These are phyloP conservation scores for Adelognathus sp. DNA, from an alignment of 2,888 invertebrate genomes.

Conservation along the genomic window DNA sequence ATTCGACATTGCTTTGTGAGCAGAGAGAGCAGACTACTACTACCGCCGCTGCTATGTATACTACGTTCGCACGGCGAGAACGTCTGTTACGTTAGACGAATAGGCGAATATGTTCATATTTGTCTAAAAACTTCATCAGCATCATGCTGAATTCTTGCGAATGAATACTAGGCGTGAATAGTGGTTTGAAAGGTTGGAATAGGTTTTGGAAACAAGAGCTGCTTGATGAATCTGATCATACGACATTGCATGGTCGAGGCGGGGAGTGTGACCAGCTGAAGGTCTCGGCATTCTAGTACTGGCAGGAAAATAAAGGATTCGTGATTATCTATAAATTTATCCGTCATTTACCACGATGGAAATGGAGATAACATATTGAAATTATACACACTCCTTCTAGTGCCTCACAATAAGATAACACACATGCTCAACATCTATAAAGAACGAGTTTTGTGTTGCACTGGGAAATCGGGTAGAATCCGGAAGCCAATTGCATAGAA, in stretches of 20 bases:
- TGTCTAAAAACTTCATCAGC: not conserved
- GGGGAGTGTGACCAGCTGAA: no score
- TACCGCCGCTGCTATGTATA: conserved; percentile 9
- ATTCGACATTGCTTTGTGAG: conserved; percentile 65
- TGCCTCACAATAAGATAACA: not conserved
- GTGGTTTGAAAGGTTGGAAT: not conserved
- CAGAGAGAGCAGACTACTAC: conserved; percentile 34
- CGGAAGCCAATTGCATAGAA: not conserved
- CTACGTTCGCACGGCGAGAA: not conserved
- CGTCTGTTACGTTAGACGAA: conserved; percentile 7
- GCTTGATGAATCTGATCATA: no score
- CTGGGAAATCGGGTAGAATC: conserved; percentile 2
- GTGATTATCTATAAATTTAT: no score
- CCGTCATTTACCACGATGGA: not conserved
- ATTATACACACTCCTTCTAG: no score
- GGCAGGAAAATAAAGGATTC: no score
- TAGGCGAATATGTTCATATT: not conserved
- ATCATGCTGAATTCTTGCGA: not conserved
- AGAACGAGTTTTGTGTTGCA: not conserved
- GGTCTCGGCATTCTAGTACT: no score
- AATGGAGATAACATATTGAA: not conserved
- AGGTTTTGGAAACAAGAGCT: no score
- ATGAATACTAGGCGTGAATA: not conserved
- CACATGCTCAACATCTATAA: not conserved
- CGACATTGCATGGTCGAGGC: no score